A percentile compares a stretch with the other conserved stretches of the same genome.
phyloP scores from a whole-genome alignment of 2,888 invertebrate genomes.

The Luperina nickerlii region DNA sequence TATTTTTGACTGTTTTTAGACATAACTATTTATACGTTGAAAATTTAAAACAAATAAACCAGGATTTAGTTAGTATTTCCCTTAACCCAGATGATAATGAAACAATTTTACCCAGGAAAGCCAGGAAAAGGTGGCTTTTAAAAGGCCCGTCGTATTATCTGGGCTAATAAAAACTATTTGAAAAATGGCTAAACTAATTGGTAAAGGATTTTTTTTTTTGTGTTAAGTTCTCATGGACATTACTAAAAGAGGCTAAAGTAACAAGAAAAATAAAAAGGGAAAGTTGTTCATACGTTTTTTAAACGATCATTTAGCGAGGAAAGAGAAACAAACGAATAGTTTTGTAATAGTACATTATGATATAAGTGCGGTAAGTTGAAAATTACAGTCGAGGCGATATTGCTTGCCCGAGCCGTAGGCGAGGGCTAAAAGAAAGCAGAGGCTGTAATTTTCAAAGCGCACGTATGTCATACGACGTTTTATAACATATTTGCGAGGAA shows the following conservation, averaged over 20 bases:
- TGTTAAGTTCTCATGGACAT: background rate
- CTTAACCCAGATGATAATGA: background rate
- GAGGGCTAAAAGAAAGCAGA: too few relatives aligned
- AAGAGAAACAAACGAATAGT: slow-evolving; percentile 5
- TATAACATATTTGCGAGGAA: too few relatives aligned
- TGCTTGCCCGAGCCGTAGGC: too few relatives aligned
- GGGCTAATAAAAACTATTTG: background rate
- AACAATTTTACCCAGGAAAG: too few relatives aligned
- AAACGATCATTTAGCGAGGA: slow-evolving; percentile 7
- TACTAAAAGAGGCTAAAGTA: background rate
- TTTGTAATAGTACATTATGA: too few relatives aligned
- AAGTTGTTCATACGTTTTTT: background rate
- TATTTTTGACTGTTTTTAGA: too few relatives aligned
- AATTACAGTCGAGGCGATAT: too few relatives aligned
- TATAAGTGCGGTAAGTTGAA: too few relatives aligned
- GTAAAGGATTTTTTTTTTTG: background rate
- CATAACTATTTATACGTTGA: background rate
- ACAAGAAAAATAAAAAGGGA: background rate
- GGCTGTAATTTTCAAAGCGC: too few relatives aligned
- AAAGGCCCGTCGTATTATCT: too few relatives aligned
- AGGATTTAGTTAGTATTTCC: background rate
- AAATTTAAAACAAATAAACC: background rate
- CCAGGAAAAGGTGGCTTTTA: too few relatives aligned
- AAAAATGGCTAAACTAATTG: background rate
- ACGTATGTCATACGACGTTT: too few relatives aligned